These are phyloP conservation scores for Esox niger DNA, from an alignment of 2,113 vertebrate species.

Conservation along the genomic window DNA sequence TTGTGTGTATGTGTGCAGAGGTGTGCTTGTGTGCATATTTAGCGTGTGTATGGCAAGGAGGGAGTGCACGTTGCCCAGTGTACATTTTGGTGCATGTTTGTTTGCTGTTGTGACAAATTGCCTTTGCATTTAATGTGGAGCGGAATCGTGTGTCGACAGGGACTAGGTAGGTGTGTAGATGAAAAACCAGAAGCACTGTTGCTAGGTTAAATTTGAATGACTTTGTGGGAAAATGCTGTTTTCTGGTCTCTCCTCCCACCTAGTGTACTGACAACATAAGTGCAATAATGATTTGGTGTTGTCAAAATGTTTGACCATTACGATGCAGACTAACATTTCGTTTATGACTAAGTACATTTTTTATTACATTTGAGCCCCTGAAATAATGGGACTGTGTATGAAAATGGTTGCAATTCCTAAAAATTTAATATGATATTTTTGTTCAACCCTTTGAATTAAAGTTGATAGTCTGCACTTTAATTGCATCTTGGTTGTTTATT, in stretches of 20 bases:
- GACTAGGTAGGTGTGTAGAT: slow-evolving; percentile 58
- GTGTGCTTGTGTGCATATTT: slow-evolving; percentile 3
- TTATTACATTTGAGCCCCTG: too few species aligned
- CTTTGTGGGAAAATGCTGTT: not conserved
- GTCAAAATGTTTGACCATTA: not conserved
- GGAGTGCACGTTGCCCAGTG: too few species aligned
- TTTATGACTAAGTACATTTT: too few species aligned
- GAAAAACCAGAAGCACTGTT: slow-evolving; percentile 57
- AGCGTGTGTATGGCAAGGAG: too few species aligned
- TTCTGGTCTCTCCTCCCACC: slow-evolving; percentile 37
- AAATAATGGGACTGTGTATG: too few species aligned
- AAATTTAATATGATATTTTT: too few species aligned
- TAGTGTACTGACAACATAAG: slow-evolving; percentile 16
- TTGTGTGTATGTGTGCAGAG: not conserved
- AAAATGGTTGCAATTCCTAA: too few species aligned
- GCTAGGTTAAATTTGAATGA: slow-evolving; percentile 54
- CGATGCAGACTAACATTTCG: too few species aligned
- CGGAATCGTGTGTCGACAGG: slow-evolving; percentile 45
- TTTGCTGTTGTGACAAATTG: slow-evolving; percentile 42
- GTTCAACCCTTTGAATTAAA: too few species aligned
- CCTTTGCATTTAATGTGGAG: slow-evolving; percentile 51
- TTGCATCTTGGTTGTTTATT: too few species aligned
- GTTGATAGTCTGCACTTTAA: too few species aligned
- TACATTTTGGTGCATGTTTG: too few species aligned
- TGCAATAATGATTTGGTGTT: not conserved